Conservation (phyloP, 2,113 vertebrate genomes). For the Thermophis baileyi region DNA sequence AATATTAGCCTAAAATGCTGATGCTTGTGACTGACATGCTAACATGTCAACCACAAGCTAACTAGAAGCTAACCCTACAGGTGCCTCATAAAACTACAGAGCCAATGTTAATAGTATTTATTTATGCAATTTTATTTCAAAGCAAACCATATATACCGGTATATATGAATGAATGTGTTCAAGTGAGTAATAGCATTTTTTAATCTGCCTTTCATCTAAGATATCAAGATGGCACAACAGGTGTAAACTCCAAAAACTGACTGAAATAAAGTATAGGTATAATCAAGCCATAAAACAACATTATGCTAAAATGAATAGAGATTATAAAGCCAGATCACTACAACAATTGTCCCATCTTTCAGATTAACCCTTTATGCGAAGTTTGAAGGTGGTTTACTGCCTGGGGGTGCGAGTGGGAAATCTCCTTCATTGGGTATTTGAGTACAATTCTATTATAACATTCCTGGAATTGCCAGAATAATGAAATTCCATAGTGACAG, state of each 20-base stretch:
- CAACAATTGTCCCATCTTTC: not conserved
- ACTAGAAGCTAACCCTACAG: not conserved
- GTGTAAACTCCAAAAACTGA: not conserved
- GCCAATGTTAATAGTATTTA: not conserved
- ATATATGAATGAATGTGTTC: not conserved
- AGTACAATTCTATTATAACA: not conserved
- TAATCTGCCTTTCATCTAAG: not conserved
- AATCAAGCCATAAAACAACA: not conserved
- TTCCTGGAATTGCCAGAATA: not conserved
- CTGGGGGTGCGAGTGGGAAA: not conserved
- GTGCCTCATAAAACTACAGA: not conserved
- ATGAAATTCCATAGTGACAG: not conserved
- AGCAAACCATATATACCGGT: not conserved
- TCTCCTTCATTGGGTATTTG: not conserved
- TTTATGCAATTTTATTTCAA: not conserved
- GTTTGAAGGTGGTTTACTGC: not conserved
- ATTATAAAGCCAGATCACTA: not conserved
- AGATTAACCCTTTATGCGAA: not conserved
- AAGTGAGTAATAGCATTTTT: not conserved
- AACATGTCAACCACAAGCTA: fast-evolving
- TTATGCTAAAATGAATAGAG: not conserved
- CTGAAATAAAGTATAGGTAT: not conserved
- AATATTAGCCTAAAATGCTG: not conserved
- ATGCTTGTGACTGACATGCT: not conserved
- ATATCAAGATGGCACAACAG: not conserved